Evolutionary conservation across 53 echinoderm and acorn worm species (phyloP), one percentile per base, ranked within the genome.

Genomic region (Temnopleurus reevesii): DNA sequence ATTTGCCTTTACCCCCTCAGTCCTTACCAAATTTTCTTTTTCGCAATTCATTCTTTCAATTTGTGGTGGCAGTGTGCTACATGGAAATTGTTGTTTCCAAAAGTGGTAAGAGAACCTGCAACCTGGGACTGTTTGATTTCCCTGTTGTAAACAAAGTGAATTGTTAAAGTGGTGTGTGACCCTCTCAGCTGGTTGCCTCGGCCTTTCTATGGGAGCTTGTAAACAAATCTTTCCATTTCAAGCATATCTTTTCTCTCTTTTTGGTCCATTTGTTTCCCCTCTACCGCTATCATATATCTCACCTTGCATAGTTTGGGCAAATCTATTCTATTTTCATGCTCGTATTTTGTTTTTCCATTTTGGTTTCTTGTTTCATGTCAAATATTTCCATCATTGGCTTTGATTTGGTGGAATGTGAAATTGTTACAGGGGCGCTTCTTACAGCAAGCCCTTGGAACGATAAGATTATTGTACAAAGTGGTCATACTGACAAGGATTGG

Each of bases 61-160:
- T 79, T 29, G 46, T 28, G 79, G 5, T 31, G 26, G 21, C 31
- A 90, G 90, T 46, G 19, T 84, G 86, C 86, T 91, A 44, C 86
- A 49, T 91, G 91, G 76, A 85, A 45, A 86, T 91, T 46, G 59
- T 77, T 59, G 77, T 91, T 26, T 86, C 86, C 24, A 28, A 5
- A 27, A 13, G 44, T 38, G 91, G 86, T 91, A 91, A 91, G 91
- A 77, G 46, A 79, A 38, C 1, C 23, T 49, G 36, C 71, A 41
- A 23, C 6, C 23, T 26, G 38, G 71, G 38, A 71, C 71, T n/a
- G 8, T 17, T 41, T 3, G 2, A 71, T 71, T 71, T 71, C 71
- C 71, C 71, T 41, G 38, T 13, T 71, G 71, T 71, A 71, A 71
- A 71, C 71, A 71, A 17, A 17, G 10, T 18, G 71, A 71, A 71